phyloP scores from a whole-genome alignment of 2,113 vertebrate genomes.

The Erythrocercus mccallii region DNA sequence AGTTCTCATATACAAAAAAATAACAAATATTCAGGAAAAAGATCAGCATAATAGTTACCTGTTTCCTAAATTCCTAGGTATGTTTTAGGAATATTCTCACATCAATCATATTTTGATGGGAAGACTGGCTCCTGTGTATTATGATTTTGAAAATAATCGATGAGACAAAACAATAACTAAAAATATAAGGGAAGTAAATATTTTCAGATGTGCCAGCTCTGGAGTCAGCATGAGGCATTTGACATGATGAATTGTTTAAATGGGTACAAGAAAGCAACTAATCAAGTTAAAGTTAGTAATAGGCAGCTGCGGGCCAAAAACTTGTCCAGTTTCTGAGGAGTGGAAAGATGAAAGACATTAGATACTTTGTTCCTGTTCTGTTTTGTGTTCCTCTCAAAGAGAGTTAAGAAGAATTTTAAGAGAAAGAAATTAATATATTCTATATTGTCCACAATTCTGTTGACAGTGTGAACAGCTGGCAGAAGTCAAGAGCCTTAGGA shows the following conservation, averaged over 20 bases:
- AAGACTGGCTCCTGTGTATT: background rate
- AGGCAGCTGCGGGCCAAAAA: background rate
- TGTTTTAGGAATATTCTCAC: background rate
- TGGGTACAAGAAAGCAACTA: background rate
- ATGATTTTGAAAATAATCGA: background rate
- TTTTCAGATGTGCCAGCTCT: background rate
- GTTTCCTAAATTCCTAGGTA: background rate
- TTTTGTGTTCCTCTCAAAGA: background rate
- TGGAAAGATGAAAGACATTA: background rate
- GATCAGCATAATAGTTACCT: background rate
- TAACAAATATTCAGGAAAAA: background rate
- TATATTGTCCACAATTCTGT: background rate
- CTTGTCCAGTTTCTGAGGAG: background rate
- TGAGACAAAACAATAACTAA: background rate
- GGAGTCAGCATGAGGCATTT: background rate
- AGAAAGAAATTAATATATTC: background rate
- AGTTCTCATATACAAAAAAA: background rate
- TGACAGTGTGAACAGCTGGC: background rate
- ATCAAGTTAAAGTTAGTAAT: background rate
- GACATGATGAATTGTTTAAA: background rate
- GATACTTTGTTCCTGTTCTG: background rate
- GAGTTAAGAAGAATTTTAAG: background rate
- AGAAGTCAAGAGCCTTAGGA: background rate
- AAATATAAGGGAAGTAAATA: background rate
- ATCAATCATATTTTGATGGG: background rate